phyloP scores from a whole-genome alignment of 2,888 invertebrate species.

The Drosophila meridiana region DNA sequence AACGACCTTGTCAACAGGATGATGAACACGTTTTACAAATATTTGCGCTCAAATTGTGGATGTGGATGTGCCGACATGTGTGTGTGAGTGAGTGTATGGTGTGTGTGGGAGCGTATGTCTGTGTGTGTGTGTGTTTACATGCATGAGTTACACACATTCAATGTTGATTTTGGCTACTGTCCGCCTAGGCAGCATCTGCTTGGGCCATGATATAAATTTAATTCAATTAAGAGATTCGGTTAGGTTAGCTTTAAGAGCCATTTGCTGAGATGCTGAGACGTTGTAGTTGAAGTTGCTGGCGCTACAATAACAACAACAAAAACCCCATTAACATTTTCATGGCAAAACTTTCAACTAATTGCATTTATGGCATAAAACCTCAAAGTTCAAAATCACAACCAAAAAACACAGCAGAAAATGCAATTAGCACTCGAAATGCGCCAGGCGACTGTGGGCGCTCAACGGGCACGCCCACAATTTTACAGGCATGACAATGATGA shows the following conservation, averaged over 20 bases:
- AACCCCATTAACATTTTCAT: conserved; percentile 60
- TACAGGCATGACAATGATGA: conserved; percentile 50
- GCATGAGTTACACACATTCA: conserved; percentile 28
- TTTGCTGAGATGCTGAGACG: not conserved
- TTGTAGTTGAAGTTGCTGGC: not conserved
- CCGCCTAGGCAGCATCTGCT: conserved; percentile 1
- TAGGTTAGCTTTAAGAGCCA: conserved; percentile 28
- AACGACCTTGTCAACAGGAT: conserved; percentile 76
- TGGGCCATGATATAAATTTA: conserved; percentile 49
- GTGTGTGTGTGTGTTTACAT: conserved; percentile 22
- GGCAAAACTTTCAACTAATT: conserved; percentile 62
- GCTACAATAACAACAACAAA: conserved; percentile 43
- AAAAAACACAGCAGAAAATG: conserved; percentile 62
- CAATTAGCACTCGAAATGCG: conserved; percentile 67
- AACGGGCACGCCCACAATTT: conserved; percentile 36
- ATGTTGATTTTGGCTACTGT: conserved; percentile 48
- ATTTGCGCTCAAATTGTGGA: conserved; percentile 51
- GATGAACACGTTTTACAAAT: conserved; percentile 74
- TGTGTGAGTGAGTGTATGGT: not conserved
- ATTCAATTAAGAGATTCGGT: conserved; percentile 55
- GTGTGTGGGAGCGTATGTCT: conserved; percentile 19
- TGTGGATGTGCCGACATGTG: conserved; percentile 8
- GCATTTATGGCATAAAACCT: conserved; percentile 64
- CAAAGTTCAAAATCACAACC: conserved; percentile 58
- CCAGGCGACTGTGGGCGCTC: conserved; percentile 5